phyloP scores from a whole-genome alignment of 2,113 vertebrate species.

The Aleadryas rufinucha region DNA sequence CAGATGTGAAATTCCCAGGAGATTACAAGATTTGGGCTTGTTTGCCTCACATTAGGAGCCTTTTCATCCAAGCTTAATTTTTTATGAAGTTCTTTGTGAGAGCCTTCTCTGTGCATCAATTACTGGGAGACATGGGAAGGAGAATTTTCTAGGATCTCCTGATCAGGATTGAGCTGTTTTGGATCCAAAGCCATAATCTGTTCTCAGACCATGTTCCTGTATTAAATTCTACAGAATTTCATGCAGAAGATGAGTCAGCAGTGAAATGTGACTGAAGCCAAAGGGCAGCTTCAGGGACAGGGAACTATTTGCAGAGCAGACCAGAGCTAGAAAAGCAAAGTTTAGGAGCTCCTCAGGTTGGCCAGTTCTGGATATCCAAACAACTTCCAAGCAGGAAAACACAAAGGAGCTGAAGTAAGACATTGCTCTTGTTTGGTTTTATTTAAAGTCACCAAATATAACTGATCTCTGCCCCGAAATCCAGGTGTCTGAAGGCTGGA shows the following conservation, averaged over 20 bases:
- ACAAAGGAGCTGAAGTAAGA: not conserved
- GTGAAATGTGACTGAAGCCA: not conserved
- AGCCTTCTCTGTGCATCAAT: not conserved
- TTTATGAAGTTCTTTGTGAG: not conserved
- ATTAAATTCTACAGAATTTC: not conserved
- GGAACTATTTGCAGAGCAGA: not conserved
- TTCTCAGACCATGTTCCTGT: not conserved
- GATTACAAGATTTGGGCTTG: not conserved
- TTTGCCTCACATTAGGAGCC: not conserved
- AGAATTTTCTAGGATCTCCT: not conserved
- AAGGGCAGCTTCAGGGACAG: not conserved
- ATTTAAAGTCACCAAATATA: not conserved
- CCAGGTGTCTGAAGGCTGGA: not conserved
- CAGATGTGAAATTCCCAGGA: not conserved
- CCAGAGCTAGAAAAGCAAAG: not conserved
- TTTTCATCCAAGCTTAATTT: not conserved
- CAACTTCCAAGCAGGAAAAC: not conserved
- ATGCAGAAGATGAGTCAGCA: slow-evolving; percentile 3
- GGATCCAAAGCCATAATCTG: not conserved
- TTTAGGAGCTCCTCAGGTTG: not conserved
- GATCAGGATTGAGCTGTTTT: not conserved
- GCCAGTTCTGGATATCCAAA: not conserved
- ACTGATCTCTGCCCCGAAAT: not conserved
- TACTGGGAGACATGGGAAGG: not conserved
- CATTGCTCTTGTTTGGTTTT: not conserved